Base-by-base conservation (phyloP, 1,140 invertebrate species). In the Drosophila baimaii region DNA sequence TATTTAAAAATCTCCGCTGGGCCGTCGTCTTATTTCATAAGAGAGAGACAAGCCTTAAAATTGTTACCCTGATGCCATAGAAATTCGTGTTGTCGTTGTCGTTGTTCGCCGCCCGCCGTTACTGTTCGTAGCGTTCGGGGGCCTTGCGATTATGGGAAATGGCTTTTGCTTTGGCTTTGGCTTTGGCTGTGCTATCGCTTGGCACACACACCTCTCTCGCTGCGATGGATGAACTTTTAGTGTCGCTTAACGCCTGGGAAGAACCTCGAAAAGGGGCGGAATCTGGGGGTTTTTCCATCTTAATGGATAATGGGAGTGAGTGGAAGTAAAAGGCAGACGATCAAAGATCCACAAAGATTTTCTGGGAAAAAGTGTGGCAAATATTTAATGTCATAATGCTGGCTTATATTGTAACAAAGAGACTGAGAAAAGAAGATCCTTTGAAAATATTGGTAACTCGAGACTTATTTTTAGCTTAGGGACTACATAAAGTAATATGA, bases 11-110 rank as follows among this genome's bases (percentile, higher is more conserved):
- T 61, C 47, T 71, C 76, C 56, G 62, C 57, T 73, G 71, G 58
- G 51, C 56, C 29, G 54, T 63, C 29, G 54, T 63, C 55, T 62
- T 79, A 74, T 73, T 79, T 74, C 68, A 66, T 79, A 68, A 59
- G 77, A 79, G 73, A 51, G 75, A 78, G 77, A 79, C 77, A 79
- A 79, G 77, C 77, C 77, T 79, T 79, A 66, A 79, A 79, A 79
- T 73, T 79, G 66, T 58, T 79, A 64, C 64, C 51, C 76, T 59
- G 75, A 79, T 79, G 75, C 65, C 75, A 78, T 78, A 78, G 76
- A 78, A 78, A 78, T 78, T 78, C 65, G 65, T 78, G 70, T 75
- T 74, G 70, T 55, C 55, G 56, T 72, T 68, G 66, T 66, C 25
- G 64, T 61, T 73, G 64, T 61, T 74, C 33, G 23, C 12, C 33